Percentiles rank a stretch among this genome's conserved stretches.
These are phyloP conservation scores for Stenolophus ochropezus DNA, from an alignment of 2,888 invertebrate species.

Conservation along the genomic window DNA sequence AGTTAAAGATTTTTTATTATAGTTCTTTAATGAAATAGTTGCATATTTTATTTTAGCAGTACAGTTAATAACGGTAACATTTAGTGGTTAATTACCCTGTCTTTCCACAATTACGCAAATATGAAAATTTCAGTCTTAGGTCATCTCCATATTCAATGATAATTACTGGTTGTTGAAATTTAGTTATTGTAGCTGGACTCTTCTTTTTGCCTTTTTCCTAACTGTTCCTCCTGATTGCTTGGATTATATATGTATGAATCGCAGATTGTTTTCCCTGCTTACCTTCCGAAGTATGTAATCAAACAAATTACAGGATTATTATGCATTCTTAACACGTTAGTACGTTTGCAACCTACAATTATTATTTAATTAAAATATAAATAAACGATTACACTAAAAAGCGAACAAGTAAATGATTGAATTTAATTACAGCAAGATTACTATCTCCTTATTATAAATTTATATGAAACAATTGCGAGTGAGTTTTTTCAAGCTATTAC, in stretches of 20 bases:
- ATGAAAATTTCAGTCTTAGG: neutral
- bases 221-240: neutral
- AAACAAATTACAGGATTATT: slow-evolving; percentile 34
- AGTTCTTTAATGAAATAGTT: too few relatives aligned
- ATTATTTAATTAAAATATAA: slow-evolving; percentile 45
- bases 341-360: slow-evolving; percentile 38
- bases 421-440: slow-evolving; percentile 36
- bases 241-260: slow-evolving; percentile 20
- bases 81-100: too few relatives aligned
- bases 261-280: slow-evolving; percentile 3
- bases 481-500: neutral
- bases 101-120: neutral
- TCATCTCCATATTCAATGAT: neutral
- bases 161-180: neutral
- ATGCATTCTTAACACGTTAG: slow-evolving; percentile 43
- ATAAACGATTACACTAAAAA: slow-evolving; percentile 38
- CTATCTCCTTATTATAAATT: slow-evolving; percentile 37
- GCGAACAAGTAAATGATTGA: slow-evolving; percentile 22
- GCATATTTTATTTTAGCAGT: too few relatives aligned
- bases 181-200: neutral
- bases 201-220: neutral
- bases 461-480: slow-evolving; percentile 17
- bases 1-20: too few relatives aligned
- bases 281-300: slow-evolving; percentile 9
- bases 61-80: too few relatives aligned